Evolutionary conservation across 35 echinoderm and acorn worm genomes (phyloP).

Genomic region (Chiridota heheva): DNA sequence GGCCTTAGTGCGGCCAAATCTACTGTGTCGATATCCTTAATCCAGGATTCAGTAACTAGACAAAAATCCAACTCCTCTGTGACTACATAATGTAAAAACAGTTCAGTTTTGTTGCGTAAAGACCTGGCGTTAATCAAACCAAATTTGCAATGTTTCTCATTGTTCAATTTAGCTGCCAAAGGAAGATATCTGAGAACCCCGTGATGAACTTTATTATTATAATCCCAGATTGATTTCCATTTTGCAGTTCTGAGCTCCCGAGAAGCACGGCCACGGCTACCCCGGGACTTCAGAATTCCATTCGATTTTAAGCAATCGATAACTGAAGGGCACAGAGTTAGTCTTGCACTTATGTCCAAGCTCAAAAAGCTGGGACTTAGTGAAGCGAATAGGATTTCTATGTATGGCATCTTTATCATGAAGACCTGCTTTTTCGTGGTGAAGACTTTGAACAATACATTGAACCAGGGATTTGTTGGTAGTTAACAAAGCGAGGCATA

Average conservation of each 20-base stretch:
- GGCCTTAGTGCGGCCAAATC: constrained; percentile 27
- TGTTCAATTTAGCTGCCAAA: constrained; percentile 14
- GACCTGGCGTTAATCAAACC: constrained; percentile 31
- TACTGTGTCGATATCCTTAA: constrained; percentile 19
- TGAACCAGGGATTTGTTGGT: no score
- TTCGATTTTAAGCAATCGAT: background rate
- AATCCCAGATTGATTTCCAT: constrained; percentile 16
- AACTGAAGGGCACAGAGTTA: no score
- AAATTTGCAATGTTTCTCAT: constrained; percentile 11
- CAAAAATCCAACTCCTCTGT: constrained; percentile 14
- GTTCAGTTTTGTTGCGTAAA: constrained; percentile 17
- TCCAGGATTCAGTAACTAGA: constrained; percentile 29
- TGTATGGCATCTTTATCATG: no score
- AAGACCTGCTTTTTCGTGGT: no score
- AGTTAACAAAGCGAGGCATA: no score
- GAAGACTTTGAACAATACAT: no score
- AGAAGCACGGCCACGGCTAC: background rate
- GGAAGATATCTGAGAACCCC: constrained; percentile 13
- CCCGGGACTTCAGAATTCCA: constrained; percentile 7
- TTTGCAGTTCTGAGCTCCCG: constrained; percentile 12
- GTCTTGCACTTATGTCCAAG: no score
- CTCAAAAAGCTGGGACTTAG: no score
- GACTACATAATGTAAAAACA: constrained; percentile 17
- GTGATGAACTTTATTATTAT: constrained; percentile 13
- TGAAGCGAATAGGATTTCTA: no score